Conservation (phyloP, 2,888 invertebrate species). For the Phortica okadai region DNA sequence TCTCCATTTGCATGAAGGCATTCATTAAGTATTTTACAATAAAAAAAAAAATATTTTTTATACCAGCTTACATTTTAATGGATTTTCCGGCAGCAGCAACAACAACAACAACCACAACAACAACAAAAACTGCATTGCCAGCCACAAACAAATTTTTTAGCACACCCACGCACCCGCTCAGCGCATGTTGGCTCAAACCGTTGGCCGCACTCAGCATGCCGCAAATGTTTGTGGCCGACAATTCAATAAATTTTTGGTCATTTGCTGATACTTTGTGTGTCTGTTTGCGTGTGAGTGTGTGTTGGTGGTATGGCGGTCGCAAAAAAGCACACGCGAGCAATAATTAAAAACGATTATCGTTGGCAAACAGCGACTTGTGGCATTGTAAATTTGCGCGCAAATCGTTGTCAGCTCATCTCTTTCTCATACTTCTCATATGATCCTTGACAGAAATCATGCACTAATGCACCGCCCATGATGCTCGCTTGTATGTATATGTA, state of each 20-base stretch:
- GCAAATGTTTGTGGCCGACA: slow-evolving; percentile 52
- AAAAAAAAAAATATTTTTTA: background rate
- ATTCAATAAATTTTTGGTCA: slow-evolving; percentile 57
- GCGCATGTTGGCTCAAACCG: background rate
- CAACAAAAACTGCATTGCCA: background rate
- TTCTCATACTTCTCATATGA: background rate
- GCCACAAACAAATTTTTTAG: background rate
- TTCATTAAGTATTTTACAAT: slow-evolving; percentile 40
- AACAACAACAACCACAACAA: background rate
- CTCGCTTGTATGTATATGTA: too few species aligned
- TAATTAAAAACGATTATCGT: slow-evolving; percentile 57
- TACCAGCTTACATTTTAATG: slow-evolving; percentile 15
- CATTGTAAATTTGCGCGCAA: background rate
- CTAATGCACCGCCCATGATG: background rate
- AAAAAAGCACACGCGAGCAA: slow-evolving; percentile 27
- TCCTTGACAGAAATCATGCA: background rate
- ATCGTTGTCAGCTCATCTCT: background rate
- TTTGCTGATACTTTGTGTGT: slow-evolving; percentile 28
- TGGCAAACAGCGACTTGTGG: slow-evolving; percentile 23
- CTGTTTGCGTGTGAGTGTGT: background rate
- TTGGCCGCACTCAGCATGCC: slow-evolving; percentile 30
- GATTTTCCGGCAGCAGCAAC: background rate
- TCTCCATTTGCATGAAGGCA: slow-evolving; percentile 31
- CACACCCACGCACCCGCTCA: background rate
- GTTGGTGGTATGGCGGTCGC: slow-evolving; percentile 5